phyloP scores from a whole-genome alignment of 2,888 invertebrate genomes.

The Aethes cnicana region DNA sequence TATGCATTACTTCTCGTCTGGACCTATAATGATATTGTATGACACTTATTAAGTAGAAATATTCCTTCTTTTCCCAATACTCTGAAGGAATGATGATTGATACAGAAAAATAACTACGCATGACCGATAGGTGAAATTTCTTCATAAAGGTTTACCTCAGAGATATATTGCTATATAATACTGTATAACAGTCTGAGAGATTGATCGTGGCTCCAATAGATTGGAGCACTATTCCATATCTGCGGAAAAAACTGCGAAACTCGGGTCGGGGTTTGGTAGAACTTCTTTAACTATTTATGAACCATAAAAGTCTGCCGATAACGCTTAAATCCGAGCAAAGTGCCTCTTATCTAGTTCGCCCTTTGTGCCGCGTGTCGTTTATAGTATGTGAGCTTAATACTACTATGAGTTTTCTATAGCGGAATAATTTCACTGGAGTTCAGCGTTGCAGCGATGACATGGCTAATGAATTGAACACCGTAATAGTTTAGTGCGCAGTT shows the following conservation, averaged over 20 bases:
- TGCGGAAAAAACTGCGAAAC: slow-evolving; percentile 29
- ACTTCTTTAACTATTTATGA: slow-evolving; percentile 62
- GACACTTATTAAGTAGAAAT: too few relatives aligned
- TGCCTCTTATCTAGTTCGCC: slow-evolving; percentile 50
- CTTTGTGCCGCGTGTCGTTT: slow-evolving; percentile 48
- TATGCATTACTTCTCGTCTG: too few relatives aligned
- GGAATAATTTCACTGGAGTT: slow-evolving; percentile 11
- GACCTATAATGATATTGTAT: too few relatives aligned
- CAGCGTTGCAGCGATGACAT: too few relatives aligned
- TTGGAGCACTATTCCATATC: slow-evolving; percentile 27
- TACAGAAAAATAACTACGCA: slow-evolving; percentile 10
- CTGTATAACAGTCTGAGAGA: slow-evolving; percentile 20
- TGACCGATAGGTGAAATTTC: slow-evolving; percentile 27
- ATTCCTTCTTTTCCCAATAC: neutral
- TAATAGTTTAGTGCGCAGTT: too few relatives aligned
- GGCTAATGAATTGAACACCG: too few relatives aligned
- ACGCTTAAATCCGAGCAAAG: slow-evolving; percentile 52
- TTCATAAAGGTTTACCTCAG: slow-evolving; percentile 25
- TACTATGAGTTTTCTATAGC: slow-evolving; percentile 41
- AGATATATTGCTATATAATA: slow-evolving; percentile 22
- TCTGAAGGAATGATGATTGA: slow-evolving; percentile 13
- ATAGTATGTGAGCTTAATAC: slow-evolving; percentile 46
- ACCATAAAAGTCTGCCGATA: slow-evolving; percentile 56
- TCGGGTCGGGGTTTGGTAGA: slow-evolving; percentile 39
- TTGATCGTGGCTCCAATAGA: slow-evolving; percentile 28